Evolutionary conservation across 1,140 invertebrate species (phyloP).

Genomic region (Bombus superbus): DNA sequence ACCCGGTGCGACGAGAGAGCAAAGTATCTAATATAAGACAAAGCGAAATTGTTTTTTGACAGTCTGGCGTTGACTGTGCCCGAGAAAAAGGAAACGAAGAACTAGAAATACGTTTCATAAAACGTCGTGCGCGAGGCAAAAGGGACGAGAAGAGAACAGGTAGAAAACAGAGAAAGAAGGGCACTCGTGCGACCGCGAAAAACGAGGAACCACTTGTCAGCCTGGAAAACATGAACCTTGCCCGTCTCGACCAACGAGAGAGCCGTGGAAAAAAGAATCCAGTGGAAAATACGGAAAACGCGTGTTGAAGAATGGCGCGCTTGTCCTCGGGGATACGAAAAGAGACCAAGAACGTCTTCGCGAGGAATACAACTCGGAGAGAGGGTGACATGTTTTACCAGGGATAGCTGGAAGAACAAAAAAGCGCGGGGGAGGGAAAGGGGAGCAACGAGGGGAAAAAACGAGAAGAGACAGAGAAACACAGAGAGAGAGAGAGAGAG

Average conservation of each 20-base stretch:
- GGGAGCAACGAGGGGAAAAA: too few relatives aligned
- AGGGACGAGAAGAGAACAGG: neutral
- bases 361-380: neutral
- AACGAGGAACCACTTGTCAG: conserved; percentile 16
- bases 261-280: neutral
- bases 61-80: neutral
- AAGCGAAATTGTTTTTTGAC: neutral
- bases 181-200: conserved; percentile 1
- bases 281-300: conserved; percentile 3
- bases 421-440: neutral
- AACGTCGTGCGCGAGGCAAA: neutral
- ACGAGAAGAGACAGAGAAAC: too few relatives aligned
- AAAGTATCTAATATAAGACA: neutral
- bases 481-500: neutral
- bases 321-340: conserved; percentile 1
- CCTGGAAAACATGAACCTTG: neutral
- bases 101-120: neutral
- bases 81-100: neutral
- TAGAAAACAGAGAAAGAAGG: conserved; percentile 3
- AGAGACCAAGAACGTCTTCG: neutral
- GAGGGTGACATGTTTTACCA: neutral
- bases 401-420: neutral
- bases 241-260: neutral
- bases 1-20: too few relatives aligned
- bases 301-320: conserved; percentile 1